Evolutionary conservation across 2,113 vertebrate genomes (phyloP), one percentile per base, ranked within the genome.

Genomic region (Barnardius zonarius): DNA sequence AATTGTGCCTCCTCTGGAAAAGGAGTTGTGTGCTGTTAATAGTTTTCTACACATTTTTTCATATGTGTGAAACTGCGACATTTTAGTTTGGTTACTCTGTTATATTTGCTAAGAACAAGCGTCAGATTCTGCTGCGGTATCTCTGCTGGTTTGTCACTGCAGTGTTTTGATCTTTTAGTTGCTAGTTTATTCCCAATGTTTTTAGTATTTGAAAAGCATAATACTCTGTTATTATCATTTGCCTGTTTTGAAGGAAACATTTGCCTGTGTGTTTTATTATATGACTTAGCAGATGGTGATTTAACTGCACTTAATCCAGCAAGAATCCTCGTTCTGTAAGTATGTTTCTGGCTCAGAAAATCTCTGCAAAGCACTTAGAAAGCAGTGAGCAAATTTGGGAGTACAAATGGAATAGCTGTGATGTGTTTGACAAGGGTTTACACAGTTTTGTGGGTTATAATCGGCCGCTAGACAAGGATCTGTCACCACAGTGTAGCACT

Each of bases 241-340:
- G 15, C 94, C 69, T 84, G 28, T 90, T 90, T 62, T 57, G 67
- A 81, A 90, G 87, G 86, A 86, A 90, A 83, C 81, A 46, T 89
- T 89, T 91, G 57, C 86, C 41, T 48, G 51, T 51, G 49, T 64
- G 27, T 77, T 94, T 92, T 92, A 63, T 94, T 89, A 30, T 77
- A 31, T 5, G 23, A 83, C 68, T 84, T 83, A 92, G 63, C 93
- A 96, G 96, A 94, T 96, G 95, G 83, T 13, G 39, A 87, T 88
- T 92, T 91, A 89, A 91, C 76, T 89, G 63, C 0, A 1, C 63
- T 90, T 67, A 76, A 83, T 93, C 90, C 79, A 90, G 51, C 57
- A 57, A 72, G 79, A 75, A 46, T 51, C 76, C 73, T 61, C 8
- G 25, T 87, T 95, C 55, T 43, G 55, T 68, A 51, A 41, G 66